Evolutionary conservation across 30 jellyfish, hydroid and myxozoan genomes (phyloP), one percentile per base, ranked within the genome.

Genomic region (Haliclystus octoradiatus): DNA sequence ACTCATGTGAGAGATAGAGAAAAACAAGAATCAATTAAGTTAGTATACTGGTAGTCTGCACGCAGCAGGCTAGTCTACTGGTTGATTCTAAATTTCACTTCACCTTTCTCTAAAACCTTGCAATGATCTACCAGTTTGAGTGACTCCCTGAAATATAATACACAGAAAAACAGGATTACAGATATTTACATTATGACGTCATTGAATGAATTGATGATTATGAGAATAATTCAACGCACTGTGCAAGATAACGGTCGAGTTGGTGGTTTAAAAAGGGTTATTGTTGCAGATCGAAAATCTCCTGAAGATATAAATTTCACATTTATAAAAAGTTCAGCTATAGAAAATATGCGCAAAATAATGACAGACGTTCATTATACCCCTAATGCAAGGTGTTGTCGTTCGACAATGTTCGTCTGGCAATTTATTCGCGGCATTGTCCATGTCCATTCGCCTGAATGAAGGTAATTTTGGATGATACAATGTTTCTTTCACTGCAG

Each of bases 391-490:
- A 28, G 82, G 83, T 31, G 95, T 69, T 30, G 95, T 76, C 19
- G 92, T 75, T 23, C 95, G 72, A 62, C 95, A 84, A 52, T 84
- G 95, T 28, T 70, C 82, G 57, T 84, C 88, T 3, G 95, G 95
- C 1, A 84, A 86, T 63, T 77, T 84, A 49, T 84, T 92, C 12
- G 92, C 92, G 5, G 84, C 82, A 0, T 92, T 84, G 62, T 84
- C 95, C 70, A 84, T 84, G 46, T 84, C 95, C 84, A 84, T 84
- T 22, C 95, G 32, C 4, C 95, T 78, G 31, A 84, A 76, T 1
- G 93, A 69, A 33, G 95, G 95, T 28, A 84, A 63, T n/a, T 40
- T 69, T 25, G 95, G 95, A 25, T 84, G 95, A 68, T 70, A 84
- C 52, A 84, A 76, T 29, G 73, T 72, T 53, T 84, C 93, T 65